A percentile compares a stretch with the other conserved stretches of the same genome.
Conservation (phyloP, 2,113 vertebrate species). For the Colius striatus region DNA sequence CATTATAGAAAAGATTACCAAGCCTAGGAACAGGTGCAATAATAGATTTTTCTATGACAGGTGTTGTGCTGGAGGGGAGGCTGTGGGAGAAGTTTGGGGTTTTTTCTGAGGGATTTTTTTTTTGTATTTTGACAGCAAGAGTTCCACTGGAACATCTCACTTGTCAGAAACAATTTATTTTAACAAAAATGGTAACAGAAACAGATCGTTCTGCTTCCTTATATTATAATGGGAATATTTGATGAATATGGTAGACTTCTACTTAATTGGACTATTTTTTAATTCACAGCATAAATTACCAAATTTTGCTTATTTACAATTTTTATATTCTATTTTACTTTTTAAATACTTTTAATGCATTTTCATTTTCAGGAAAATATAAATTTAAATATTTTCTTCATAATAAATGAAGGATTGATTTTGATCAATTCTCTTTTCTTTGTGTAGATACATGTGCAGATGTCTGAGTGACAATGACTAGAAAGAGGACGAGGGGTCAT, state of each 20-base stretch:
- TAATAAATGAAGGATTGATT: background rate
- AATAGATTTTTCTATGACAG: background rate
- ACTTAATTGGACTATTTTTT: background rate
- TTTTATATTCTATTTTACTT: background rate
- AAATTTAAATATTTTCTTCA: background rate
- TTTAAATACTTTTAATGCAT: background rate
- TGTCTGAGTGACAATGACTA: background rate
- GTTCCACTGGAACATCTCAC: background rate
- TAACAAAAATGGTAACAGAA: background rate
- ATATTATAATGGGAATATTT: background rate
- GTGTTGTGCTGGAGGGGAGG: background rate
- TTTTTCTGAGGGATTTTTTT: background rate
- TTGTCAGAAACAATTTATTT: background rate
- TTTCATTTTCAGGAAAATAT: background rate
- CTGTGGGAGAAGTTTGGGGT: background rate
- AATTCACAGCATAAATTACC: background rate
- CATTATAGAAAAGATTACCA: background rate
- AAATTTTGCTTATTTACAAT: background rate
- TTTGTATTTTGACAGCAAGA: background rate
- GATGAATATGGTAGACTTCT: background rate
- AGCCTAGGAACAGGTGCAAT: background rate
- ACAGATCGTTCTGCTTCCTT: background rate
- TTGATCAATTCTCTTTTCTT: background rate
- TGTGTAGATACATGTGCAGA: background rate
- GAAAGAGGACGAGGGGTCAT: background rate